Evolutionary conservation across 2,797 vertebrate species (phyloP), one percentile per base, ranked within the genome.

Genomic region (Erethizon dorsatum): DNA sequence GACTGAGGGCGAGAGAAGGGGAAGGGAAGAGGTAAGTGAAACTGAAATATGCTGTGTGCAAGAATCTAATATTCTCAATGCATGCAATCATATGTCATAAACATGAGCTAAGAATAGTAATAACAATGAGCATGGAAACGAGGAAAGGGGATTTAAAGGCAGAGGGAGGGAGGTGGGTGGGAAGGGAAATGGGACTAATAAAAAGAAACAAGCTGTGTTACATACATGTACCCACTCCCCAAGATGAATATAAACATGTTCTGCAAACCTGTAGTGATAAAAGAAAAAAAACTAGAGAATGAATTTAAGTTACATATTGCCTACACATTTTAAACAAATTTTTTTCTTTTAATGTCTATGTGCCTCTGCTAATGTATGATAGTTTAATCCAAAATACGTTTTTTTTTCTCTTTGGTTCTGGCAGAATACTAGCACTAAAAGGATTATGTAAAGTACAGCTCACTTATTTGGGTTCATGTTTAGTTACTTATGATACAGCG

Each of bases 381-480:
- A 82, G 57, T 31, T 78, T 69, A 88, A 85, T 63, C 22, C 31
- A 85, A 84, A 84, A 56, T 90, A 5, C 33, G 13, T 11, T 83
- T 31, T 83, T 31, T 78, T 75, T 84, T 71, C 2, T 87, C 26
- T 96, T 94, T 56, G 47, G 0, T 93, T 96, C 52, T 83, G 41
- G 22, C 63, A 78, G 52, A 28, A 5, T 37, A 50, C 63, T 59
- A 86, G 10, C 14, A 61, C 88, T 84, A 73, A 90, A 88, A 92
- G 6, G 2, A 91, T 88, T 67, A 37, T 79, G 11, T 71, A 78
- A 94, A 84, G 20, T 24, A 57, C 2, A 79, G 12, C 41, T 75
- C 20, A 84, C 69, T 93, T 88, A 83, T 83, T 97, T 92, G 28
- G 11, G 77, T 80, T 90, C 24, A 83, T 92, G 77, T 54, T 95